A percentile compares a stretch with the other conserved stretches of the same genome.
These are phyloP conservation scores for Sebastes minor DNA, from an alignment of 2,797 vertebrate species.

Conservation along the genomic window DNA sequence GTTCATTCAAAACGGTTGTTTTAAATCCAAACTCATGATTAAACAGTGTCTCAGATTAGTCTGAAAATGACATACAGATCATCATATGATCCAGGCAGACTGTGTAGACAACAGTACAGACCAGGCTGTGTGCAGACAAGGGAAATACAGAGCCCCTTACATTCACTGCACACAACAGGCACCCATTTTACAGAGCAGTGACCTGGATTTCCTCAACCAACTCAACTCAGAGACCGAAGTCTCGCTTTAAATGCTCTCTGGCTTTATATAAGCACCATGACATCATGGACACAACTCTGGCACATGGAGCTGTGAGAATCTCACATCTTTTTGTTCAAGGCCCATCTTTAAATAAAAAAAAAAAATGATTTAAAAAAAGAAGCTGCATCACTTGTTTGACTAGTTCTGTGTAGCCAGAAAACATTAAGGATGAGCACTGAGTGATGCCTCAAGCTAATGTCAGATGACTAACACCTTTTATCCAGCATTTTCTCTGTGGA, in stretches of 20 bases:
- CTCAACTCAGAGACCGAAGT: slow-evolving; percentile 45
- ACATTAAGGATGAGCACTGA: background rate
- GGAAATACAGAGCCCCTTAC: slow-evolving; percentile 50
- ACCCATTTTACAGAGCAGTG: slow-evolving; percentile 71
- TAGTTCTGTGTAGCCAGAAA: slow-evolving; percentile 2
- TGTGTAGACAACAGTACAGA: slow-evolving; percentile 30
- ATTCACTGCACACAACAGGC: slow-evolving; percentile 65
- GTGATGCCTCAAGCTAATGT: slow-evolving; percentile 37
- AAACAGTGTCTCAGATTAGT: background rate
- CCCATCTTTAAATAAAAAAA: background rate
- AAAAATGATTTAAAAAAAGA: background rate
- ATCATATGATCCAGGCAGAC: slow-evolving; percentile 32
- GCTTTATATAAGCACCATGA: slow-evolving; percentile 62
- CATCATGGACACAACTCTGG: slow-evolving; percentile 32
- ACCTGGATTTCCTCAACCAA: slow-evolving; percentile 75
- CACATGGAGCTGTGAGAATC: background rate
- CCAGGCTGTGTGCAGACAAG: slow-evolving; percentile 25
- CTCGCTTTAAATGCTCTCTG: slow-evolving; percentile 62
- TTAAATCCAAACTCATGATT: background rate
- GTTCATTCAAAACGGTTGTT: background rate
- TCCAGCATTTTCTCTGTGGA: slow-evolving; percentile 12
- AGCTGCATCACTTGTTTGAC: background rate
- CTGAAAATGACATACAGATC: slow-evolving; percentile 9
- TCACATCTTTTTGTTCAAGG: background rate
- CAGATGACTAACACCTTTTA: slow-evolving; percentile 40